Conservation (phyloP, 2,797 vertebrate genomes). For the Pampus argenteus region DNA sequence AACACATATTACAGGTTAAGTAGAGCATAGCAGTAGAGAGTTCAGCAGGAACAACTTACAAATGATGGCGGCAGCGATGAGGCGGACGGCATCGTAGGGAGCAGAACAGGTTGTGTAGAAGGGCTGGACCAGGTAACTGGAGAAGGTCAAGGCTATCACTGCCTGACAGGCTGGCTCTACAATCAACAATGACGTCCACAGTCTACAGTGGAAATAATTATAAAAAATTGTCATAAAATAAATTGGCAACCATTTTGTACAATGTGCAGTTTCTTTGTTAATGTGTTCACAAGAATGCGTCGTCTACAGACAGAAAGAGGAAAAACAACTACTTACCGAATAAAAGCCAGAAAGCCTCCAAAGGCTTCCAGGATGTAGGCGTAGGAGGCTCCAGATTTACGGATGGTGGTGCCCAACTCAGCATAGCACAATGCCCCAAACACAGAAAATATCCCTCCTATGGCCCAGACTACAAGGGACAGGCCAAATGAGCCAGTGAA, state of each 20-base stretch:
- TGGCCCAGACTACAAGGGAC: slow-evolving; percentile 84
- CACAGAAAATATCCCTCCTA: slow-evolving; percentile 87
- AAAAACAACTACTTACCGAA: slow-evolving; percentile 71
- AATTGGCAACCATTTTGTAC: too few species aligned
- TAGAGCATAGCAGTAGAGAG: neutral
- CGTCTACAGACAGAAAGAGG: neutral
- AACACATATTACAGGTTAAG: neutral
- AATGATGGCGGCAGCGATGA: slow-evolving; percentile 86
- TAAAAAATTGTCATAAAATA: too few species aligned
- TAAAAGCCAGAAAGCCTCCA: slow-evolving; percentile 86
- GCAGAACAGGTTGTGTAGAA: slow-evolving; percentile 84
- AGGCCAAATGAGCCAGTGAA: slow-evolving; percentile 85
- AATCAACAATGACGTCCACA: slow-evolving; percentile 88
- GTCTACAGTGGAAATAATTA: slow-evolving; percentile 47
- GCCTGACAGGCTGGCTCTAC: slow-evolving; percentile 88
- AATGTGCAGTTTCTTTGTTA: neutral
- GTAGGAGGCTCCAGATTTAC: slow-evolving; percentile 87
- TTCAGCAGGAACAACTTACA: slow-evolving; percentile 74
- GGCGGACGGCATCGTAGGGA: slow-evolving; percentile 82
- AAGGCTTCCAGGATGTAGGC: slow-evolving; percentile 88
- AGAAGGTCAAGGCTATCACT: slow-evolving; percentile 88
- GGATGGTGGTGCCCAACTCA: slow-evolving; percentile 87
- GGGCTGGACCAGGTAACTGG: slow-evolving; percentile 86
- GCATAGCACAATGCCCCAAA: slow-evolving; percentile 88
- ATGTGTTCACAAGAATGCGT: neutral